These are phyloP conservation scores for Emys orbicularis DNA, from an alignment of 2,797 vertebrate species.

Conservation along the genomic window DNA sequence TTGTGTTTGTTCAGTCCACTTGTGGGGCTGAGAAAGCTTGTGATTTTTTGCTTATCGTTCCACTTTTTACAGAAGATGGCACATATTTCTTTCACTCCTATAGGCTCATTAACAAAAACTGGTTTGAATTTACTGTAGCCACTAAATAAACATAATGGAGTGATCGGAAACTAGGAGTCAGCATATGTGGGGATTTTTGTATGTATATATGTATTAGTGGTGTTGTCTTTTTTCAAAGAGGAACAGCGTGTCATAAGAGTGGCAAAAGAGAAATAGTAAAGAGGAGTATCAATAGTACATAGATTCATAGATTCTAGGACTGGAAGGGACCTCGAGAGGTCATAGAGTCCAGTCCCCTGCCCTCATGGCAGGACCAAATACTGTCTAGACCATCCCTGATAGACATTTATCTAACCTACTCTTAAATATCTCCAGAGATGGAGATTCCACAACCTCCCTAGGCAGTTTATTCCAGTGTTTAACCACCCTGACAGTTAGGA, in stretches of 20 bases:
- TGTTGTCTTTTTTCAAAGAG: constrained; percentile 36
- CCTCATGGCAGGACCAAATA: no score
- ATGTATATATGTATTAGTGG: background rate
- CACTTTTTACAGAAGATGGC: background rate
- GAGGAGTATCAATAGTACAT: constrained; percentile 45
- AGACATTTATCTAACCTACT: no score
- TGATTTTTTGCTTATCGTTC: background rate
- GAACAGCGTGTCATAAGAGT: background rate
- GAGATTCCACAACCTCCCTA: no score
- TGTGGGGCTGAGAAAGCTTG: constrained; percentile 11
- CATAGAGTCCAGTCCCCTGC: no score
- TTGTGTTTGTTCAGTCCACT: background rate
- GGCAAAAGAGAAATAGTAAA: constrained; percentile 50
- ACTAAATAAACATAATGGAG: constrained; percentile 21
- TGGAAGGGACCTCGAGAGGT: no score
- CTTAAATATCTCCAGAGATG: no score
- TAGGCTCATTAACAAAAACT: constrained; percentile 1
- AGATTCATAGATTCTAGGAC: no score
- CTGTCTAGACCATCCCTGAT: no score
- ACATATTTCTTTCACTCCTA: background rate
- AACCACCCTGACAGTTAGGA: no score
- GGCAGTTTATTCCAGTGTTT: no score
- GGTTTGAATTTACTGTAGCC: constrained; percentile 34
- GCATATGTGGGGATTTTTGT: background rate
- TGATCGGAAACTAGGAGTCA: constrained; percentile 5